Evolutionary conservation across 2,113 vertebrate genomes (phyloP).

Genomic region (Chaetodon trifascialis): DNA sequence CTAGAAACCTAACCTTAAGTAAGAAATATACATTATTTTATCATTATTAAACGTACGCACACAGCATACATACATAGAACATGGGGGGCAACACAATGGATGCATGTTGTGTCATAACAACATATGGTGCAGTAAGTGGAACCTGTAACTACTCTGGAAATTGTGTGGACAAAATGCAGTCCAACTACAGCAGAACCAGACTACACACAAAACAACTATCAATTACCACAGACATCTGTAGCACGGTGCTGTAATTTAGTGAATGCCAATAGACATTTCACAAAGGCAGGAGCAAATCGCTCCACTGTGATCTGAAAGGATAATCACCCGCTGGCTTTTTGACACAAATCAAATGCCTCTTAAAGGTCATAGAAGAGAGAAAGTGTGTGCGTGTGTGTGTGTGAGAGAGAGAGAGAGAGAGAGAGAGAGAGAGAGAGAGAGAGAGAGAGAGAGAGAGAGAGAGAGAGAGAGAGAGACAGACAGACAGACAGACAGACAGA

Average conservation of each 20-base stretch:
- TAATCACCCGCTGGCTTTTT: conserved; percentile 51
- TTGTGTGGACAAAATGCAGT: background rate
- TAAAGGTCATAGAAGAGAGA: conserved; percentile 60
- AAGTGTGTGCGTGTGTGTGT: background rate
- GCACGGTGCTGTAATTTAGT: conserved; percentile 30
- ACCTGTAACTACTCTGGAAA: background rate
- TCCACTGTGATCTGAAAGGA: conserved; percentile 54
- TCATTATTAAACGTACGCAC: background rate
- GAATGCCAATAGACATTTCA: conserved; percentile 49
- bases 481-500: too few species aligned
- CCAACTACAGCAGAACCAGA: conserved; percentile 7
- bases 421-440: background rate
- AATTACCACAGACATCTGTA: conserved; percentile 20
- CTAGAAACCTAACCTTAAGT: background rate
- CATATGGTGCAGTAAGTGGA: background rate
- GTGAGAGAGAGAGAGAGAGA: background rate
- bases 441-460: background rate
- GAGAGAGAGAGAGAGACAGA: too few species aligned
- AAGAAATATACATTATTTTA: too few species aligned
- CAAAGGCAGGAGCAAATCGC: conserved; percentile 45
- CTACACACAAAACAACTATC: conserved; percentile 21
- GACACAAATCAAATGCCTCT: conserved; percentile 65
- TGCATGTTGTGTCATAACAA: background rate
- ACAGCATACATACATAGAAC: background rate
- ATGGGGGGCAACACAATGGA: background rate